These are phyloP conservation scores for Rhysida immarginata DNA, from an alignment of 1,140 invertebrate genomes.

Conservation along the genomic window DNA sequence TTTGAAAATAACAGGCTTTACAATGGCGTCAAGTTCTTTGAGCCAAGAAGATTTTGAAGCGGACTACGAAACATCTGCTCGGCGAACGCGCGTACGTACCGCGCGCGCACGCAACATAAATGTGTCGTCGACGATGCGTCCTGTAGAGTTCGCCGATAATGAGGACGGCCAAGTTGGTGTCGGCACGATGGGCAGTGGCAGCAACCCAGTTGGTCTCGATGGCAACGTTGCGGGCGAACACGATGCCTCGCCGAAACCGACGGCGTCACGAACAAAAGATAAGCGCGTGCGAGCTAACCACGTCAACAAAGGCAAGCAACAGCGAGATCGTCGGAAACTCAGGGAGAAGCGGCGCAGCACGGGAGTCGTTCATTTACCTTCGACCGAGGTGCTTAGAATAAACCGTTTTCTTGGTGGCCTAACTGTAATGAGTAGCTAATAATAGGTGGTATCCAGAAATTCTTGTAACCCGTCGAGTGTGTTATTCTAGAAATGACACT, in stretches of 20 bases:
- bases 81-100: slow-evolving; percentile 38
- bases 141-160: slow-evolving; percentile 24
- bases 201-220: background rate
- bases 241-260: slow-evolving; percentile 35
- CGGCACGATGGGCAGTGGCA: slow-evolving; percentile 12
- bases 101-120: slow-evolving; percentile 36
- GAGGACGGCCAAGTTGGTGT: slow-evolving; percentile 16
- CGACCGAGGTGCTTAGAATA: slow-evolving; percentile 50
- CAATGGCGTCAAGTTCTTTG: slow-evolving; percentile 50
- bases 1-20: too few relatives aligned
- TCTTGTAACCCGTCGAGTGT: too few relatives aligned
- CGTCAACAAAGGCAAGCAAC: slow-evolving; percentile 39
- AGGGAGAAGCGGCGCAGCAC: slow-evolving; percentile 46
- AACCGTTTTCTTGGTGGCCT: too few relatives aligned
- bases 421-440: too few relatives aligned
- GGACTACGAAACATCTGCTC: slow-evolving; percentile 39
- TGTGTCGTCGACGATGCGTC: slow-evolving; percentile 14
- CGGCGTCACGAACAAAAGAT: slow-evolving; percentile 30
- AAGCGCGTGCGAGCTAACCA: slow-evolving; percentile 35
- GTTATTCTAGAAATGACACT: too few relatives aligned
- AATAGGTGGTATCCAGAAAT: too few relatives aligned
- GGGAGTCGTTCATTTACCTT: slow-evolving; percentile 45
- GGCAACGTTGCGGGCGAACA: slow-evolving; percentile 26
- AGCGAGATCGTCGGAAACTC: slow-evolving; percentile 43
- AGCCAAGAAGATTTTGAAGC: slow-evolving; percentile 47